Evolutionary conservation across 2,888 invertebrate species (phyloP).

Genomic region (Malacosoma neustria): DNA sequence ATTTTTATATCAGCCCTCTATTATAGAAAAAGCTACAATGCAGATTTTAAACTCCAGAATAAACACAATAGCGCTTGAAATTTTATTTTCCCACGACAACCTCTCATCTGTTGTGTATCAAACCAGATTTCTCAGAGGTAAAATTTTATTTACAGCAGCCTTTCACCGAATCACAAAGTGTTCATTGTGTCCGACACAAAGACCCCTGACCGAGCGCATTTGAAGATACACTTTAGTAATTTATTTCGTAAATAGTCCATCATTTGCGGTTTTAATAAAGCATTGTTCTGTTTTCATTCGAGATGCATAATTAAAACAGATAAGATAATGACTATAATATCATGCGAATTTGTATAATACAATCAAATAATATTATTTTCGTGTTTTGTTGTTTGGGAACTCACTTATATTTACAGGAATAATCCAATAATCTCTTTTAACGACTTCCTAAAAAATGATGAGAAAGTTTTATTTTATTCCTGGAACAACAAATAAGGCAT

Average conservation of each 20-base stretch:
- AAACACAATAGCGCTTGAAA: constrained; percentile 13
- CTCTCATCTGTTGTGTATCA: constrained; percentile 17
- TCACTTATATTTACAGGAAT: too few relatives aligned
- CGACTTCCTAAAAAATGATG: too few relatives aligned
- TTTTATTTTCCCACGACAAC: constrained; percentile 17
- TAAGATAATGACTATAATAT: too few relatives aligned
- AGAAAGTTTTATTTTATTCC: too few relatives aligned
- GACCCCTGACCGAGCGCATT: constrained; percentile 35
- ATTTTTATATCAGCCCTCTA: not conserved
- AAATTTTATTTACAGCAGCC: constrained; percentile 33
- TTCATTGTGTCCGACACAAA: constrained; percentile 46
- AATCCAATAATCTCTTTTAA: too few relatives aligned
- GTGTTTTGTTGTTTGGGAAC: too few relatives aligned
- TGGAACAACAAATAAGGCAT: too few relatives aligned
- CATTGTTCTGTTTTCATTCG: constrained; percentile 3
- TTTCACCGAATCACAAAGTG: constrained; percentile 35
- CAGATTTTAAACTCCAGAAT: constrained; percentile 8
- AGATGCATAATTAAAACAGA: too few relatives aligned
- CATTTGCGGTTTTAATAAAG: constrained; percentile 27
- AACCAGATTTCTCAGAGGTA: constrained; percentile 17
- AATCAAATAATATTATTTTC: too few relatives aligned
- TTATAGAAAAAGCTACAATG: too few relatives aligned
- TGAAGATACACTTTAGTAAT: constrained; percentile 30
- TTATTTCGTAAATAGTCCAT: constrained; percentile 35
- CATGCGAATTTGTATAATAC: too few relatives aligned